Evolutionary conservation across 2,797 vertebrate species (phyloP), one percentile per base, ranked within the genome.

Genomic region (Paratrypauchen microcephalus): DNA sequence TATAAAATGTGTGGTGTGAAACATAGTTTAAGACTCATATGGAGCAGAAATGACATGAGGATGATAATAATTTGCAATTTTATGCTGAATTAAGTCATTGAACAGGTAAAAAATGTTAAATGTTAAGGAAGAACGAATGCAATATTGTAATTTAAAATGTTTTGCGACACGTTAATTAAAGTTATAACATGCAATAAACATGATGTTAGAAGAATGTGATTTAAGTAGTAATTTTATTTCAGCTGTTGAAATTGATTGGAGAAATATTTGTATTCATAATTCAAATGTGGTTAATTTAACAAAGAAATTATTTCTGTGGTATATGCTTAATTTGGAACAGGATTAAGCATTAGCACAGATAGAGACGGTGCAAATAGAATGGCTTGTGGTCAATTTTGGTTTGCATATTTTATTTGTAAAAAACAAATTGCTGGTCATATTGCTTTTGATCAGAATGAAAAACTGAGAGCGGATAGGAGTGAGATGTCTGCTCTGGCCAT

Each of bases 21-120:
- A 91, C 92, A 86, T 93, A 95, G 86, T 90, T 95, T 90, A 93
- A 93, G 95, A 95, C 96, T 96, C 92, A 93, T 91, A 94, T 89
- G 93, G 87, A 88, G 78, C 85, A 28, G 8, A 30, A 58, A 21
- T 52, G 2, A 52, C 19, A 6, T 48, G 47, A 52, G 50, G n/a
- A 52, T 52, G 8, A 52, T 52, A 21, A 21, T n/a, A 19, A 52
- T 52, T n/a, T n/a, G 50, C n/a, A 11, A 52, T 52, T 21, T 52
- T n/a, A 52, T 52, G 50, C 50, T n/a, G 50, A 52, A 45, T 45
- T 45, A 45, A 36, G 47, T 16, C 47, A 48, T 18, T 48, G 47
- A n/a, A 52, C 19, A 21, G 19, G 6, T n/a, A 52, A 52, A 52
- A 52, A 52, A 52, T 8, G n/a, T n/a, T n/a, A 52, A 8, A 6